Base-by-base conservation (phyloP, 2,797 vertebrate genomes). In the Crocodylus rhombifer region DNA sequence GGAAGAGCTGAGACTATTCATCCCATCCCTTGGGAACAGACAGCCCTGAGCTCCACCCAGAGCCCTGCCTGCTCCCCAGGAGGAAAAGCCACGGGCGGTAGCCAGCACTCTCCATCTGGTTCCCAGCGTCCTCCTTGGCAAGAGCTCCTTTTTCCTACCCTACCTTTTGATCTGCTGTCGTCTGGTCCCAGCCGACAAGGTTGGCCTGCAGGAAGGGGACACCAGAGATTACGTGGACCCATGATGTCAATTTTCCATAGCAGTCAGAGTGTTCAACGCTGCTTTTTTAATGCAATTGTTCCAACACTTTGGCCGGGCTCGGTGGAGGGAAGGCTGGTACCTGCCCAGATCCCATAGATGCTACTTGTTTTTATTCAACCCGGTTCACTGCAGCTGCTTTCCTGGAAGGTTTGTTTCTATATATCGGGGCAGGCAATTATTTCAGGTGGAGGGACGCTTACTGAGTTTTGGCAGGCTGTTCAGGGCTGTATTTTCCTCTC, bases 201-300 rank as follows among this genome's bases (percentile, higher is more conserved):
- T 94, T 92, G 88, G 86, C 76, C 82, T 91, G 84, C 23, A 89
- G 87, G 92, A 96, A 33, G 36, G 15, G 42, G 95, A 91, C 93
- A 89, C 93, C 89, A 88, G 82, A 96, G 96, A 97, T 97, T 96
- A 89, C 3, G 2, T 55, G 93, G 15, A 5, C 28, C 74, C 73
- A 88, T 97, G 93, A 96, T 96, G 96, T 97, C 93, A 96, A 96
- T 96, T 96, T 97, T 96, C 96, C 96, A 51, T 42, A 96, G 90
- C 36, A 8, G 93, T 95, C 74, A 30, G 95, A 87, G 13, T 23
- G 3, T 17, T 4, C 23, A 7, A 61, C 2, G 28, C 7, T 93
- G 42, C 92, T 90, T 15, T 94, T 91, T 88, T 83, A 85, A 87
- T 36, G 89, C 75, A 0, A 1, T 4, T 4, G 0, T 25, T 16